Base-by-base conservation (phyloP, 2,888 invertebrate genomes). In the Druceiella hillmani region DNA sequence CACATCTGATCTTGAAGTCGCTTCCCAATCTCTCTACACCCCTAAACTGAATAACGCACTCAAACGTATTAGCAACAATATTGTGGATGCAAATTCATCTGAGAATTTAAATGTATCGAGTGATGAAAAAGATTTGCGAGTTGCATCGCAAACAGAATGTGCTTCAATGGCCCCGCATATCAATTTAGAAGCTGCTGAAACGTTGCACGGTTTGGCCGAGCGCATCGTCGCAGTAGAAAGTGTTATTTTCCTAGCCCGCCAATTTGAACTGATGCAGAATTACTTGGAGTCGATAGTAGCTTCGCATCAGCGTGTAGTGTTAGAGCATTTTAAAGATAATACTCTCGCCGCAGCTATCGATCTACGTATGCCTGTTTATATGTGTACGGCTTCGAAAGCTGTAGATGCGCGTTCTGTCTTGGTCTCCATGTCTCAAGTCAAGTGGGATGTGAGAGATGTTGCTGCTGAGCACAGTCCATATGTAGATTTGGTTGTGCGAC, bases 361-460 rank as follows among this genome's bases (percentile, higher is more conserved):
- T 64, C 64, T 95, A 36, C 70, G 93, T 14, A 77, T 81, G 51
- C 93, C 94, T 0, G 80, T 93, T 6, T 95, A 92, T 55, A 87
- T 88, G 75, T 81, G 85, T 41, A 89, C 92, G 0, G 83, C 87
- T 0, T 82, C 85, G 0, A 82, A 81, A 54, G 76, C 84, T 1
- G 80, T 95, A 4, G 87, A 93, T 57, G 78, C 85, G 4, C 76
- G 84, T 24, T 75, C 79, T 10, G 78, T 89, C 17, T 64, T 95
- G 5, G 71, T 79, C 42, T 77, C 84, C n/a, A 95, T 99, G 86
- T 83, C 88, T 36, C 84, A 84, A 64, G 92, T 95, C 1, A 87
- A 88, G 61, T 99, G 97, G 97, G 81, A 92, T 64, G 80, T 98
- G 41, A 91, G 90, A 70, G 92, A 90, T 53, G 91, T 99, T 0